phyloP scores from a whole-genome alignment of 2,113 vertebrate genomes.

The Scomber colias region DNA sequence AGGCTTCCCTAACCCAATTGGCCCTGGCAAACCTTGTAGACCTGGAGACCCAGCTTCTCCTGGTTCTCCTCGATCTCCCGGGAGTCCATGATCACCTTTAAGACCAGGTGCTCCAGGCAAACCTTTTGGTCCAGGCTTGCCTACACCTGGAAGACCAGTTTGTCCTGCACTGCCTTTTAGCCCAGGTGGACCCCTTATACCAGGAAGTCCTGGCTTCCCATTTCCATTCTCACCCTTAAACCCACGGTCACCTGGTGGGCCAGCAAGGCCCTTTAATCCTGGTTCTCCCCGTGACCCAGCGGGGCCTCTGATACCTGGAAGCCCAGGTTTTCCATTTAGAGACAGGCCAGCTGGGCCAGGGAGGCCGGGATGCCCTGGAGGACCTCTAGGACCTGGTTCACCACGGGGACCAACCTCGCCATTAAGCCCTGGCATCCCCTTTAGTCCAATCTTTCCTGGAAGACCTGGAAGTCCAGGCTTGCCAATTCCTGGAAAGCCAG shows the following conservation, averaged over 20 bases:
- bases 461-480: conserved; percentile 95
- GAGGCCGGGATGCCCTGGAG: conserved; percentile 91
- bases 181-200: conserved; percentile 89
- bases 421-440: conserved; percentile 87
- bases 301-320: conserved; percentile 89
- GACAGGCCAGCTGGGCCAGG: conserved; percentile 95
- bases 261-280: conserved; percentile 88
- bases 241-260: conserved; percentile 91
- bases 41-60: conserved; percentile 89
- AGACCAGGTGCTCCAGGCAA: conserved; percentile 88
- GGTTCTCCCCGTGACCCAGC: conserved; percentile 92
- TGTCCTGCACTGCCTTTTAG: conserved; percentile 87
- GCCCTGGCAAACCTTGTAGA: conserved; percentile 89
- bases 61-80: conserved; percentile 85
- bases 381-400: conserved; percentile 91
- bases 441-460: conserved; percentile 93
- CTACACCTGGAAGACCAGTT: conserved; percentile 86
- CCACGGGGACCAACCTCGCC: conserved; percentile 89
- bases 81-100: conserved; percentile 90
- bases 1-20: conserved; percentile 89
- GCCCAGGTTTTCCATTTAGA: conserved; percentile 95
- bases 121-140: conserved; percentile 92
- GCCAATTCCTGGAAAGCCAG: conserved; percentile 93
- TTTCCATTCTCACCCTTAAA: conserved; percentile 93
- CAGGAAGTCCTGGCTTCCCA: conserved; percentile 90